A percentile compares a stretch with the other conserved stretches of the same genome.
phyloP scores from a whole-genome alignment of 2,797 vertebrate genomes.

The Smutsia temminckii region DNA sequence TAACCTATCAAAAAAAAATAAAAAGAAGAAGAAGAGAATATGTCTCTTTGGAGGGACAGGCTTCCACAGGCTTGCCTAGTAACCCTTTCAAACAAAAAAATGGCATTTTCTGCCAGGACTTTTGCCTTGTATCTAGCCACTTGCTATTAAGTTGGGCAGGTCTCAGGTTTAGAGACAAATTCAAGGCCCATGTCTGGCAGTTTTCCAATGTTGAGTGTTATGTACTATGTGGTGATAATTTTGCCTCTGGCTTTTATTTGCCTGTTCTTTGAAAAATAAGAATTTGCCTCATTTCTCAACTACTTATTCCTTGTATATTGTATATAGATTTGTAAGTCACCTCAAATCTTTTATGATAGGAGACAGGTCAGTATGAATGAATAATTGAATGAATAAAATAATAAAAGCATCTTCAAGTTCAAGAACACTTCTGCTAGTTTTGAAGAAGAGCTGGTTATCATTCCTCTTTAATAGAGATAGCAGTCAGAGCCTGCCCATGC shows the following conservation, averaged over 20 bases:
- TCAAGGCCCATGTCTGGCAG: background rate
- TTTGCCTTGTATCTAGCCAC: background rate
- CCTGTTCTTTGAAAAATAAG: background rate
- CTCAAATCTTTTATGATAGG: constrained; percentile 40
- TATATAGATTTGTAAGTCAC: background rate
- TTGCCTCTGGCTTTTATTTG: background rate
- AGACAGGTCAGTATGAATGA: constrained; percentile 12
- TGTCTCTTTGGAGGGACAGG: background rate
- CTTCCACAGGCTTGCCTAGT: background rate
- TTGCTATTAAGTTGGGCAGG: constrained; percentile 19
- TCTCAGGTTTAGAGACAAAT: constrained; percentile 48
- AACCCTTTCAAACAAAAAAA: background rate
- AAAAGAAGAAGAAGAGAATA: background rate
- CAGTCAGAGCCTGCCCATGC: background rate
- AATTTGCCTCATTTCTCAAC: constrained; percentile 31
- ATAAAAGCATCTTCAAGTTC: background rate
- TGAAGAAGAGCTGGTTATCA: background rate
- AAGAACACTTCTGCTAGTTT: background rate
- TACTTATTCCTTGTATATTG: background rate
- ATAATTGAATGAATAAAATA: constrained; percentile 33
- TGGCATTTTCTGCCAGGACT: background rate
- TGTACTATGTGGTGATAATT: background rate
- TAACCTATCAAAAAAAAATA: background rate
- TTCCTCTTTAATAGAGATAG: background rate
- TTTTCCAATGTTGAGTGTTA: background rate